These are phyloP conservation scores for Xylocampa areola DNA, from an alignment of 2,888 invertebrate genomes.

Conservation along the genomic window DNA sequence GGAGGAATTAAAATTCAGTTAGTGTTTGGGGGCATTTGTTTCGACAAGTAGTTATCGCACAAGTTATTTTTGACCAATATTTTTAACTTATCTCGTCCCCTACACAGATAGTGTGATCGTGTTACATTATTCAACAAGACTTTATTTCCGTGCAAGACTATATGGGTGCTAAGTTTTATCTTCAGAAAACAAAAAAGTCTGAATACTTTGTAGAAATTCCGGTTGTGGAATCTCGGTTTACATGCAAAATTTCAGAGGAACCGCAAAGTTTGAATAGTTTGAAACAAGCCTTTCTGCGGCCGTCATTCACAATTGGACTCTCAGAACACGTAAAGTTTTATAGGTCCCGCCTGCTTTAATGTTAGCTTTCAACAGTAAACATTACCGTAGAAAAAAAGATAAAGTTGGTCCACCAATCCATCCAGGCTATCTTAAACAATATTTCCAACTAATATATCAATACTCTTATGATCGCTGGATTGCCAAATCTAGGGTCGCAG, in stretches of 20 bases:
- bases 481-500: too few relatives aligned
- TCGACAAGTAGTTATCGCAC: constrained; percentile 19
- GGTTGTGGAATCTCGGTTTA: constrained; percentile 31
- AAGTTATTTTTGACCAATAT: constrained; percentile 37
- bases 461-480: too few relatives aligned
- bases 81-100: constrained; percentile 38
- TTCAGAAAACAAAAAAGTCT: constrained; percentile 22
- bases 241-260: constrained; percentile 36
- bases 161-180: constrained; percentile 31
- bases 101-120: constrained; percentile 16
- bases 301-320: constrained; percentile 40
- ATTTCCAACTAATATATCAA: too few relatives aligned
- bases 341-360: constrained; percentile 19
- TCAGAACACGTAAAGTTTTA: constrained; percentile 31
- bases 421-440: too few relatives aligned
- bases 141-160: constrained; percentile 17
- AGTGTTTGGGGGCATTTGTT: constrained; percentile 16
- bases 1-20: constrained; percentile 34
- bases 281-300: constrained; percentile 47
- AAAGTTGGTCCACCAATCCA: too few relatives aligned
- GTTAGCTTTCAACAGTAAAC: constrained; percentile 11
- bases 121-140: constrained; percentile 36
- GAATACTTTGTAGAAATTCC: constrained; percentile 32
- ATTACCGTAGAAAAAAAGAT: too few relatives aligned
- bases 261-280: constrained; percentile 45